phyloP scores from a whole-genome alignment of 2,797 vertebrate species.

The Chiloscyllium punctatum region DNA sequence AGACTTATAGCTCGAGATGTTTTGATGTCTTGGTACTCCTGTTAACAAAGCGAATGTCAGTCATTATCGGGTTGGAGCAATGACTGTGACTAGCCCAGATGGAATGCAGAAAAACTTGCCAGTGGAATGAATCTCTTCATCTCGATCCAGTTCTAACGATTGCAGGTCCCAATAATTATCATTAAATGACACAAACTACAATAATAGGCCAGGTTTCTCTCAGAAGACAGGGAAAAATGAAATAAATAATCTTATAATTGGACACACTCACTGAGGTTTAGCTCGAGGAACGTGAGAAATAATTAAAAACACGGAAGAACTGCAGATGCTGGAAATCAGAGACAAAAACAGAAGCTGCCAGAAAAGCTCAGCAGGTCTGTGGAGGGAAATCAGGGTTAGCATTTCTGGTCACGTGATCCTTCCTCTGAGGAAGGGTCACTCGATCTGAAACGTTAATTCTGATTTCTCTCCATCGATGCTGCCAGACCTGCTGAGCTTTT shows the following conservation, averaged over 20 bases:
- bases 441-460: too few relatives aligned
- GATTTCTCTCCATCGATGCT: too few relatives aligned
- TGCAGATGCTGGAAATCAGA: too few relatives aligned
- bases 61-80: neutral
- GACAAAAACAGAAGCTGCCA: too few relatives aligned
- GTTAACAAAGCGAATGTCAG: neutral
- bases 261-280: too few relatives aligned
- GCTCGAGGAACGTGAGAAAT: neutral
- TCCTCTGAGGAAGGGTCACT: too few relatives aligned
- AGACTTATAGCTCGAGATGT: slow-evolving; percentile 46
- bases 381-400: too few relatives aligned
- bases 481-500: too few relatives aligned
- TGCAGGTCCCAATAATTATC: neutral
- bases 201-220: neutral
- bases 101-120: neutral
- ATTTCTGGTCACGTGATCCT: too few relatives aligned
- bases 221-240: neutral
- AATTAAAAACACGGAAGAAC: neutral
- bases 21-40: slow-evolving; percentile 41
- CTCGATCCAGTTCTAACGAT: neutral
- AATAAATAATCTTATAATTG: neutral
- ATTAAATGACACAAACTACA: neutral
- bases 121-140: neutral
- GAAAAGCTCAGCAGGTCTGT: too few relatives aligned
- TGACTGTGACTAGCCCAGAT: neutral